These are phyloP conservation scores for Struthio camelus DNA, from an alignment of 2,113 vertebrate species.

Conservation along the genomic window DNA sequence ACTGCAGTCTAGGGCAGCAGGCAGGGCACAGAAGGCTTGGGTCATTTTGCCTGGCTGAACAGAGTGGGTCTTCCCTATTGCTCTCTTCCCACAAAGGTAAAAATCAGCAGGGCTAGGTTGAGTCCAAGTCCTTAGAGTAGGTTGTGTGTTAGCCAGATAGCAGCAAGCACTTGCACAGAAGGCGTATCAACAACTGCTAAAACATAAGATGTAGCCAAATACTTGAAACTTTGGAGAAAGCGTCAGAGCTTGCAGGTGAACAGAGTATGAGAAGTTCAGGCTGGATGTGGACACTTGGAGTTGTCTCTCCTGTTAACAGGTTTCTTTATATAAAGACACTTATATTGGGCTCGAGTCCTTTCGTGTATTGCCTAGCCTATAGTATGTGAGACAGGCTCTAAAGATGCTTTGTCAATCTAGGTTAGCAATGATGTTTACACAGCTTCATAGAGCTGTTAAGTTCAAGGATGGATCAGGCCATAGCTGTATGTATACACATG, in stretches of 20 bases:
- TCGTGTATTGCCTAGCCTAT: not conserved
- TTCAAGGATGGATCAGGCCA: not conserved
- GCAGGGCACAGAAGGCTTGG: not conserved
- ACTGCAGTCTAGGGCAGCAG: not conserved
- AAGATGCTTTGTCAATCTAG: not conserved
- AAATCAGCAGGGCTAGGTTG: not conserved
- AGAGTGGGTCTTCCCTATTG: not conserved
- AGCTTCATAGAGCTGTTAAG: conserved; percentile 3
- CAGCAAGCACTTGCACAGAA: not conserved
- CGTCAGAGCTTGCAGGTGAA: fast-evolving
- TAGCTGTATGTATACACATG: not conserved
- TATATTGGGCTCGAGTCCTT: not conserved
- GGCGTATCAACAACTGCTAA: not conserved
- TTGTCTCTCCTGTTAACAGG: not conserved
- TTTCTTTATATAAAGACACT: not conserved
- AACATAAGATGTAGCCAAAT: not conserved
- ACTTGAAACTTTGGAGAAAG: not conserved
- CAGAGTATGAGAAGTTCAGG: not conserved
- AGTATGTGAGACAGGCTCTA: not conserved
- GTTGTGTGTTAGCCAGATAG: not conserved
- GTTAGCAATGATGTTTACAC: not conserved
- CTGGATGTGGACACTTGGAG: not conserved
- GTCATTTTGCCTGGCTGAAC: fast-evolving
- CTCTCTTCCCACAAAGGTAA: not conserved
- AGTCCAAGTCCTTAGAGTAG: not conserved